Evolutionary conservation across 2,888 invertebrate genomes (phyloP), one percentile per base, ranked within the genome.

Genomic region (Lampropteryx suffumata): DNA sequence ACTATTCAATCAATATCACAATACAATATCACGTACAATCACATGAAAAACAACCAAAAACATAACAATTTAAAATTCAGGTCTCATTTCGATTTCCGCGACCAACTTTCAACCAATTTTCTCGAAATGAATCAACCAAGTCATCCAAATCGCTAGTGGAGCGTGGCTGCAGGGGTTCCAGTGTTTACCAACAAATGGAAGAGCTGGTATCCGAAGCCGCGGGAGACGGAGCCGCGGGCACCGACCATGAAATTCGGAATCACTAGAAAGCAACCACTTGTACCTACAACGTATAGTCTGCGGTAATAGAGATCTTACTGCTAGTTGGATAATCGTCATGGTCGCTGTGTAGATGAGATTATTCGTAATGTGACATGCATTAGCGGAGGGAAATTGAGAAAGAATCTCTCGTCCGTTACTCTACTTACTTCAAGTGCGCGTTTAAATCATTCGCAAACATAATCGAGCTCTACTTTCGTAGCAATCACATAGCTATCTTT

Each of bases 191-290:
- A 21, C 21, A 21, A 21, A 21, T 21, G 21, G 21, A 3, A 21
- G 21, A 24, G 24, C 7, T 24, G 3, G 6, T 24, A 7, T 4
- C 17, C 4, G 17, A 4, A 3, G 17, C 17, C 4, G 17, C 17
- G 3, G 5, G 24, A 24, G 24, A 3, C 14, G 21, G 42, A 42
- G 43, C 40, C 52, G 48, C 43, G 48, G 17, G 40, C 56, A 49
- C 35, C 33, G 52, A 52, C 54, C 64, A 57, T 65, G 61, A 62
- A 57, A 61, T 61, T 56, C 45, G 34, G 58, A 64, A 62, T 60
- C 52, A 52, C 57, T 52, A 61, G 61, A 61, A 61, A 61, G 61
- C 47, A 17, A 4, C 17, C 17, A 17, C 17, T 3, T 4, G 4
- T 2, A 2, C 17, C 2, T 4, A 17, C 17, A 17, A 17, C 17